Evolutionary conservation across 2,113 vertebrate species (phyloP).

Genomic region (rat (Rattus norvegicus)): GRCr8 NC_086034.1:84873501-84874000

Average conservation of each 20-base stretch:
- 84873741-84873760: conserved; percentile 57
- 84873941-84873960: not conserved
- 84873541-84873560: not conserved
- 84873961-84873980: not conserved
- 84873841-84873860: not conserved
- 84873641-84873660: conserved; percentile 55
- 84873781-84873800: conserved; percentile 1
- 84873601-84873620: not conserved
- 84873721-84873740: conserved; percentile 45
- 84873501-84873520: not conserved
- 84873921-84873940: not conserved
- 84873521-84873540: not conserved
- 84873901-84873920: not conserved
- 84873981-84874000: accelerated
- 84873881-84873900: conserved; percentile 5
- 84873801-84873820: not conserved
- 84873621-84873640: conserved; percentile 51
- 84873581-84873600: not conserved
- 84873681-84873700: conserved; percentile 39
- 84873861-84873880: not conserved
- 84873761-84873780: conserved; percentile 45
- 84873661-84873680: not conserved
- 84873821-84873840: not conserved
- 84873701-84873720: conserved; percentile 64
- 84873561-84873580: not conserved